Conservation (phyloP, 2,888 invertebrate genomes). For the Erebia epiphron region DNA sequence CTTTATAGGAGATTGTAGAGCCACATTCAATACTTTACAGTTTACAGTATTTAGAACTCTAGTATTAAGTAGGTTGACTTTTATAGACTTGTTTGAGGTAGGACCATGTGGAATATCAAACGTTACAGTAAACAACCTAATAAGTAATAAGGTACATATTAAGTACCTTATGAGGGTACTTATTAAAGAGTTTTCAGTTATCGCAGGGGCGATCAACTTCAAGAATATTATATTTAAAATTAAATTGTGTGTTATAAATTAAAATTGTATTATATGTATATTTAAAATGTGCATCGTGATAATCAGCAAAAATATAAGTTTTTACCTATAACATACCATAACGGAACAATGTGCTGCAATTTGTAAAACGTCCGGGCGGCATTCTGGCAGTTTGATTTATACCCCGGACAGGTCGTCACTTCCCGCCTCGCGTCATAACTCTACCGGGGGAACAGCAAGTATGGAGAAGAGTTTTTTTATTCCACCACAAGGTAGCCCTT, state of each 20-base stretch:
- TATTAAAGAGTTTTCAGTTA: no score
- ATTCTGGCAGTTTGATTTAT: slow-evolving; percentile 63
- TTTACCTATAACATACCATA: slow-evolving; percentile 3
- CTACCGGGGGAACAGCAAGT: slow-evolving; percentile 37
- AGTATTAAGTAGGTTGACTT: no score
- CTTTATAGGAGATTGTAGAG: no score
- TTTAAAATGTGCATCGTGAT: background rate
- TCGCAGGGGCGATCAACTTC: no score
- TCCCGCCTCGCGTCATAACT: slow-evolving; percentile 72
- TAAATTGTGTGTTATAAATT: background rate
- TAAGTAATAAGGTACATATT: no score
- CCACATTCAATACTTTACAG: no score
- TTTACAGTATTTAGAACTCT: no score
- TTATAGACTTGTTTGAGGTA: no score
- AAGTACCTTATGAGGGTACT: no score
- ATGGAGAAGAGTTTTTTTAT: slow-evolving; percentile 9
- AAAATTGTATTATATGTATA: background rate
- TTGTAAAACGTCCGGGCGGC: slow-evolving; percentile 43
- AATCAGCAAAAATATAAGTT: slow-evolving; percentile 6
- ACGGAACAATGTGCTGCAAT: slow-evolving; percentile 35
- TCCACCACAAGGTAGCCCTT: background rate
- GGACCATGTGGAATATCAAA: no score
- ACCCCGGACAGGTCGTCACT: slow-evolving; percentile 67
- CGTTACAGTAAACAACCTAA: no score
- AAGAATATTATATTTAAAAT: no score